Conservation (phyloP, 2,888 invertebrate species). For the Pyrocoelia pectoralis region DNA sequence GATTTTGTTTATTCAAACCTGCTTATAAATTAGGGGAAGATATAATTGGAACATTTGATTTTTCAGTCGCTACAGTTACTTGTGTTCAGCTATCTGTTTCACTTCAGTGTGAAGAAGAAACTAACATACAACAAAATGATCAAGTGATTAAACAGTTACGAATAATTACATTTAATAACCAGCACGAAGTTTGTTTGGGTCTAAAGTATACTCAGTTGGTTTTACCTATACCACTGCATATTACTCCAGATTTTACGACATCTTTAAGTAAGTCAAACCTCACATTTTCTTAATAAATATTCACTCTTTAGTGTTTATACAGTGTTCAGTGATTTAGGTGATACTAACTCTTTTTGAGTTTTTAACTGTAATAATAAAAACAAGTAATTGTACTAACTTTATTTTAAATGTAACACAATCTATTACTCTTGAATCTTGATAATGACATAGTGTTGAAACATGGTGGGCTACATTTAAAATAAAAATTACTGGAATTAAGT, state of each 20-base stretch:
- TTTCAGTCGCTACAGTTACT: constrained; percentile 86
- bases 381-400: no score
- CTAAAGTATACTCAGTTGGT: constrained; percentile 87
- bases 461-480: no score
- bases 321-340: no score
- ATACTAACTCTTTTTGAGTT: no score
- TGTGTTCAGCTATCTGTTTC: constrained; percentile 96
- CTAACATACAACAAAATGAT: constrained; percentile 55
- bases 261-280: constrained; percentile 71
- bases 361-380: no score
- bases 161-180: constrained; percentile 82
- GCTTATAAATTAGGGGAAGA: constrained; percentile 98
- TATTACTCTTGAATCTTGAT: no score
- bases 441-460: no score
- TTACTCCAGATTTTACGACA: constrained; percentile 95
- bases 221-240: constrained; percentile 92
- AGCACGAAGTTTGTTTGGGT: constrained; percentile 93
- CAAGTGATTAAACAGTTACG: constrained; percentile 51
- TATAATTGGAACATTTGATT: constrained; percentile 95
- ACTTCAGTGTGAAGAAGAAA: constrained; percentile 90
- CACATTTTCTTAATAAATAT: no score
- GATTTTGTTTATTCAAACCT: constrained; percentile 94
- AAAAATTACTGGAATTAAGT: no score
- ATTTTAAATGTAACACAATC: no score
- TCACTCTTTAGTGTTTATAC: no score